Conservation (phyloP, 2,888 invertebrate species). For the Lacanobia oleracea region DNA sequence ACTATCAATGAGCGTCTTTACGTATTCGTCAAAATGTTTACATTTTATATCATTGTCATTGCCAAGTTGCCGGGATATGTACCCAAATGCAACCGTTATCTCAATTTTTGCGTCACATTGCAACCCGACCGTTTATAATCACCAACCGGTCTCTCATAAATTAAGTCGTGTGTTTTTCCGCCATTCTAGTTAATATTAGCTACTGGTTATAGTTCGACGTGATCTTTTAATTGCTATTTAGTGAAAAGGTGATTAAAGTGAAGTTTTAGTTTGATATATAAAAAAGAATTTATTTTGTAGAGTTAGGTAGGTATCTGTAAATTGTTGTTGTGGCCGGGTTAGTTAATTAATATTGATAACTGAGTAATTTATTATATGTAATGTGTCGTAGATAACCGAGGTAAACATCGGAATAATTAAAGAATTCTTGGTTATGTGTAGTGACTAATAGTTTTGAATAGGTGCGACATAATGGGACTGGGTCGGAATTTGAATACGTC, state of each 20-base stretch:
- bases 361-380: not conserved
- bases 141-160: slow-evolving; percentile 14
- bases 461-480: too few relatives aligned
- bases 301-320: not conserved
- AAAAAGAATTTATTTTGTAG: not conserved
- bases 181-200: slow-evolving; percentile 30
- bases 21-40: slow-evolving; percentile 23
- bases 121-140: slow-evolving; percentile 26
- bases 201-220: slow-evolving; percentile 32
- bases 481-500: too few relatives aligned
- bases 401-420: not conserved
- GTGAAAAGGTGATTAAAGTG: not conserved
- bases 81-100: slow-evolving; percentile 50
- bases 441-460: too few relatives aligned
- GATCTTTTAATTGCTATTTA: not conserved
- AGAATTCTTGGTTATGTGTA: not conserved
- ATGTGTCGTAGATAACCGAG: not conserved
- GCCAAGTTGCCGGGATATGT: slow-evolving; percentile 7
- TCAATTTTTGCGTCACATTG: slow-evolving; percentile 34
- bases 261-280: not conserved
- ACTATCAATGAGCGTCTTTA: slow-evolving; percentile 31
- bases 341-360: not conserved
- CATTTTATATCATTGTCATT: slow-evolving; percentile 34
- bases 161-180: slow-evolving; percentile 32
- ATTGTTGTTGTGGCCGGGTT: not conserved